Evolutionary conservation across 2,888 invertebrate species (phyloP), one percentile per base, ranked within the genome.

Genomic region (Tetheella fluctuosa): DNA sequence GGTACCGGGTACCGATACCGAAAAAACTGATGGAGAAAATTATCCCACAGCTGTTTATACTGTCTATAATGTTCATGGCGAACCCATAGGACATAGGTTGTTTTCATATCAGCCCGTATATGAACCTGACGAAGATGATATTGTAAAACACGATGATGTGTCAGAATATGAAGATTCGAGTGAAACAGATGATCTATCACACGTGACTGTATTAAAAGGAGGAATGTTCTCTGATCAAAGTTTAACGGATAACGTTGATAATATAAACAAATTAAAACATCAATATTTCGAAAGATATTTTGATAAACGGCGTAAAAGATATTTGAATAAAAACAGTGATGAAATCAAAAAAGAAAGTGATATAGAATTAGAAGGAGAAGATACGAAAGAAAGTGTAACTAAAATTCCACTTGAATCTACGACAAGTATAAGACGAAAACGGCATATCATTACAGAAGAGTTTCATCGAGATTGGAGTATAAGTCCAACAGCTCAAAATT

Each of bases 91-190:
- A 0, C 93, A 93, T 63, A 89, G 89, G 58, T 65, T 93, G 23
- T 91, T 90, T 74, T 91, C 93, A 0, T 93, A 90, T 54, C 93
- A 92, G 74, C 93, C 92, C n/a, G 90, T 90, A 0, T 92, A 91
- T 58, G 91, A 91, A 68, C 91, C 91, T 4, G 91, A 92, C 75
- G 88, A 86, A 48, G 88, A 85, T 42, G 91, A 90, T 48, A 68
- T 89, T 20, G 64, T 88, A 0, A 74, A 75, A 25, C 85, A 84
- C 59, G 87, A 86, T 25, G 89, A 88, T 55, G 79, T 79, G 1
- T 74, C 84, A 1, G 89, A 91, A 61, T 89, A 89, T 54, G 85
- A 87, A 62, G 81, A 87, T 54, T 77, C 84, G 4, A 77, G 70
- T 57, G 86, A 88, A 63, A 70, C 73, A 28, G 83, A 85, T 70